These are phyloP conservation scores for Trissonchulus latispiculum DNA, from an alignment of 2,888 invertebrate species.

Conservation along the genomic window DNA sequence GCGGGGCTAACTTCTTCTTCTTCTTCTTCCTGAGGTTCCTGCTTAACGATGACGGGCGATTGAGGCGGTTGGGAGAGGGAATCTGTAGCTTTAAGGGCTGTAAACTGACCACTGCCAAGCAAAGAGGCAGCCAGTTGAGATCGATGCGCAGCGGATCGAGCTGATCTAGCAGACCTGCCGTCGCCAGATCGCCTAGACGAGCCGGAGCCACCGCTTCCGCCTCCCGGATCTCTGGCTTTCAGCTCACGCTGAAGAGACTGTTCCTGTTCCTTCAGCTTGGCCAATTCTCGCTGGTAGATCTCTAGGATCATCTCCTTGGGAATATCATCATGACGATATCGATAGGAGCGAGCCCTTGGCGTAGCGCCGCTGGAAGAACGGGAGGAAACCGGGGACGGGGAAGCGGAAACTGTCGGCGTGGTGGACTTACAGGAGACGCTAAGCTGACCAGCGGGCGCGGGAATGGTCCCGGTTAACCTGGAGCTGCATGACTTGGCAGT, in stretches of 20 bases:
- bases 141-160: not conserved
- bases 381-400: not conserved
- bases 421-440: not conserved
- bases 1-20: too few relatives aligned
- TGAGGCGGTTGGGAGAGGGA: not conserved
- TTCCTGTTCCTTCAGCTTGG: conserved; percentile 66
- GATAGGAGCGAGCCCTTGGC: conserved; percentile 40
- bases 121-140: too few relatives aligned
- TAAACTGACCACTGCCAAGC: too few relatives aligned
- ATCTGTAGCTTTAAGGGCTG: not conserved
- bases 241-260: not conserved
- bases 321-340: conserved; percentile 84
- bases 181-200: not conserved
- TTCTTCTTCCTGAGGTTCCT: not conserved
- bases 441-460: not conserved
- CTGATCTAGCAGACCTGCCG: not conserved
- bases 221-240: not conserved
- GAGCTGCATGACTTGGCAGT: not conserved
- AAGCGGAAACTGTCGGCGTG: not conserved
- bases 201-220: not conserved
- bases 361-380: not conserved
- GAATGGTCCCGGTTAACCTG: not conserved
- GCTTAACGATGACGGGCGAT: too few relatives aligned
- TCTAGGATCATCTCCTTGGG: conserved; percentile 89
- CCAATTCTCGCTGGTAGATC: conserved; percentile 86